Percentiles rank a stretch among this genome's conserved stretches.
These are phyloP conservation scores for Crambe crambe DNA, from an alignment of 37 sponge, comb jelly and placozoan species.

Conservation along the genomic window DNA sequence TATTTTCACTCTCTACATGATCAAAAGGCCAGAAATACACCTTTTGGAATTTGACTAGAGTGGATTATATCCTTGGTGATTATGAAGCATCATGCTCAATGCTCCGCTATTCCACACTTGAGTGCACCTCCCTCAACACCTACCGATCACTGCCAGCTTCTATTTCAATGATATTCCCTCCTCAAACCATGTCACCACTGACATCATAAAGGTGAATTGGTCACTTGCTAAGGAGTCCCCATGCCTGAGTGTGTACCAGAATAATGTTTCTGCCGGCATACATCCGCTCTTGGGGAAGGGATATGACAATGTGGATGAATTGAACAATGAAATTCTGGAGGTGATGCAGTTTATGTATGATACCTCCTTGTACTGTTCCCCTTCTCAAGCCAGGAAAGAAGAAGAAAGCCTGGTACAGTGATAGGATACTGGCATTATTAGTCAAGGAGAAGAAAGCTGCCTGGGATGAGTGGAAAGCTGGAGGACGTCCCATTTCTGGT, in stretches of 20 bases:
- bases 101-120: neutral
- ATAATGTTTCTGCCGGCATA: neutral
- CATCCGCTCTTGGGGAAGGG: neutral
- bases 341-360: neutral
- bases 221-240: neutral
- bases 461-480: neutral
- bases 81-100: neutral
- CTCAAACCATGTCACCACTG: neutral
- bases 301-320: neutral
- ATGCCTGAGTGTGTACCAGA: neutral
- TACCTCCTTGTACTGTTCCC: neutral
- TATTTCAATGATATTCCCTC: neutral
- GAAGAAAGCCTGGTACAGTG: neutral
- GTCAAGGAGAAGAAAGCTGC: neutral
- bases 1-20: neutral
- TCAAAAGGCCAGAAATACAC: constrained; percentile 11
- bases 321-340: neutral
- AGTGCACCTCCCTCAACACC: neutral
- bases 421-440: neutral
- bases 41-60: constrained; percentile 12
- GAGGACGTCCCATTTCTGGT: neutral
- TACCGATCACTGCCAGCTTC: neutral
- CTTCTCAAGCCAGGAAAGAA: neutral
- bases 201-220: neutral
- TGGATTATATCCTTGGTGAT: neutral